Percentiles rank a stretch among this genome's conserved stretches.
Conservation (phyloP, 2,113 vertebrate species). For the Orthonyx spaldingii region DNA sequence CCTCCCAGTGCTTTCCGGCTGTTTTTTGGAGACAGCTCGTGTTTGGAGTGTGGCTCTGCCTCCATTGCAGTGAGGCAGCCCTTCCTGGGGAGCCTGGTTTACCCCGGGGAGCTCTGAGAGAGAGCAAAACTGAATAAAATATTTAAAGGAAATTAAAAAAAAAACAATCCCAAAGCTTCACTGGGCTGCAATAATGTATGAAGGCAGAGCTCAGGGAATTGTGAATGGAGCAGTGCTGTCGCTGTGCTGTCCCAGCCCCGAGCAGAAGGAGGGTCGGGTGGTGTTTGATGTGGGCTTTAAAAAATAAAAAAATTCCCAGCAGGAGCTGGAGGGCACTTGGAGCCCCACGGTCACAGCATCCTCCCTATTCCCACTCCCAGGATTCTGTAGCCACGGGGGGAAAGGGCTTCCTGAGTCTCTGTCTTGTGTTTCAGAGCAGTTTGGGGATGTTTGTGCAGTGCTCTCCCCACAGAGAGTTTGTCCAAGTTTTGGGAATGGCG, state of each 20-base stretch:
- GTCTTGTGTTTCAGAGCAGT: not conserved
- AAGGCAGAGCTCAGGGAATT: not conserved
- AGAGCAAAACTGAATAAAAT: not conserved
- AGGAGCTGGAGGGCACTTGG: not conserved
- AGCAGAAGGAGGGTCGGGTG: not conserved
- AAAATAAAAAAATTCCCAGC: not conserved
- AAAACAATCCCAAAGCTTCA: not conserved
- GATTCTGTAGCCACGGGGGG: rapidly evolving
- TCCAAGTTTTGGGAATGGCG: not conserved
- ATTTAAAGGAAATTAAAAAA: not conserved
- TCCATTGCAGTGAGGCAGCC: not conserved
- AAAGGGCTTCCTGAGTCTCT: not conserved
- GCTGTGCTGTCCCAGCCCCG: not conserved
- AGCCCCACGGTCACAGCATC: rapidly evolving
- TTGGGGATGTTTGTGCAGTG: not conserved
- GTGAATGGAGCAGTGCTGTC: not conserved
- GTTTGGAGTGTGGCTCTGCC: not conserved
- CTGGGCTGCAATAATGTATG: not conserved
- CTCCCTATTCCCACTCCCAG: rapidly evolving
- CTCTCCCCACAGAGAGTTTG: rapidly evolving
- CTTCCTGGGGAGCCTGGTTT: not conserved
- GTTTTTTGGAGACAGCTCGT: not conserved
- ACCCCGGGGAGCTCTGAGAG: not conserved
- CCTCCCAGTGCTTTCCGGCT: rapidly evolving
- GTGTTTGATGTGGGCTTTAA: not conserved